Percentiles rank a stretch among this genome's conserved stretches.
Evolutionary conservation across 2,797 vertebrate species (phyloP).

Genomic region (Propithecus deckenii): DNA sequence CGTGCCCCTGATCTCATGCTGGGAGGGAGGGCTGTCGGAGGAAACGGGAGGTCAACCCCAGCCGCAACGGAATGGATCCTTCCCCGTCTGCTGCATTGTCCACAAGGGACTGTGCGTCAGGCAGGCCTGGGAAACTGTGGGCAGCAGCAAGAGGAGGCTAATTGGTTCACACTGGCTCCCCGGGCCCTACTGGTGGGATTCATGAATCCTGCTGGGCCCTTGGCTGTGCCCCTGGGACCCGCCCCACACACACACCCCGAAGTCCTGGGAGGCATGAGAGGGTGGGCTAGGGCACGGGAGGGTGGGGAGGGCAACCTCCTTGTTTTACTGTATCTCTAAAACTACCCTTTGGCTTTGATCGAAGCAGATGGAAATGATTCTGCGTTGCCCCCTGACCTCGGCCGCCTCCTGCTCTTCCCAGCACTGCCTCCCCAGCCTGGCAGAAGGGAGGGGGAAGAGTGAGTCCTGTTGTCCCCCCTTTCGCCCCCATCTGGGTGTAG

Average conservation of each 20-base stretch:
- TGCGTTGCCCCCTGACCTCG: fast-evolving
- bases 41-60: fast-evolving
- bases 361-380: fast-evolving
- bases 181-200: neutral
- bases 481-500: fast-evolving
- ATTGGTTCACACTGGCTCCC: neutral
- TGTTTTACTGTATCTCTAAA: neutral
- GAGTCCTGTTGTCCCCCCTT: fast-evolving
- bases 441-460: neutral
- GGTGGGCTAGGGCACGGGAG: too few species aligned
- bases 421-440: neutral
- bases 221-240: neutral
- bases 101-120: fast-evolving
- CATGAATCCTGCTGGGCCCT: fast-evolving
- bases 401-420: neutral
- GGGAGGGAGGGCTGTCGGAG: neutral
- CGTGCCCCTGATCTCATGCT: too few species aligned
- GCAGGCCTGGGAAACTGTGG: neutral
- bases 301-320: neutral
- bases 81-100: fast-evolving
- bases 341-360: neutral
- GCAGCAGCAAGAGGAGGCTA: too few species aligned
- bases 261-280: neutral
- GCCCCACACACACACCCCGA: too few species aligned
- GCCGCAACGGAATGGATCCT: fast-evolving